Conservation (phyloP, 2,113 vertebrate species). For the Rhinopomastus cyanomelas region DNA sequence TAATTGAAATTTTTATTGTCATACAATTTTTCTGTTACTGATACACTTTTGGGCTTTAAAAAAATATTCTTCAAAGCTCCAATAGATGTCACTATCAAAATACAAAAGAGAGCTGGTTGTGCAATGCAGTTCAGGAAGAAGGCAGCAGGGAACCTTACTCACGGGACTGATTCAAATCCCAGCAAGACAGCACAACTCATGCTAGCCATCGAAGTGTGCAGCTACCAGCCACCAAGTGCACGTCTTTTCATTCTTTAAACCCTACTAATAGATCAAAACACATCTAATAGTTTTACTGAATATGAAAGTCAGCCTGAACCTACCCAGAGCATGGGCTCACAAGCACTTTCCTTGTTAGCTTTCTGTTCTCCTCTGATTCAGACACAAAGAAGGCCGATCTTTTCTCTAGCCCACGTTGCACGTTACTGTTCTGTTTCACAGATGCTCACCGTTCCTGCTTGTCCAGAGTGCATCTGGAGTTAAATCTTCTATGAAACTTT, state of each 20-base stretch:
- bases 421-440: background rate
- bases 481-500: slow-evolving; percentile 8
- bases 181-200: slow-evolving; percentile 17
- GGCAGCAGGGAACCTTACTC: slow-evolving; percentile 21
- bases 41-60: background rate
- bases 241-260: background rate
- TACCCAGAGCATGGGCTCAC: background rate
- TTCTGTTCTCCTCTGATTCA: background rate
- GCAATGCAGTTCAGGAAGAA: slow-evolving; percentile 4
- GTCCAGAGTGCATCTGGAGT: background rate
- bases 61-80: slow-evolving; percentile 67
- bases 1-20: background rate
- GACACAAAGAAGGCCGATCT: background rate
- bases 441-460: background rate
- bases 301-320: background rate
- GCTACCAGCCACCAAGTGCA: background rate
- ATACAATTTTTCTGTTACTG: background rate
- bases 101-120: slow-evolving; percentile 65
- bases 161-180: slow-evolving; percentile 1
- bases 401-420: background rate
- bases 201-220: background rate
- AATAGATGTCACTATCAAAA: slow-evolving; percentile 83
- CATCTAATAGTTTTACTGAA: background rate
- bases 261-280: slow-evolving; percentile 13
- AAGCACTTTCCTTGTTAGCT: background rate